phyloP scores from a whole-genome alignment of 2,888 invertebrate genomes.

The Dryobotodes eremita region DNA sequence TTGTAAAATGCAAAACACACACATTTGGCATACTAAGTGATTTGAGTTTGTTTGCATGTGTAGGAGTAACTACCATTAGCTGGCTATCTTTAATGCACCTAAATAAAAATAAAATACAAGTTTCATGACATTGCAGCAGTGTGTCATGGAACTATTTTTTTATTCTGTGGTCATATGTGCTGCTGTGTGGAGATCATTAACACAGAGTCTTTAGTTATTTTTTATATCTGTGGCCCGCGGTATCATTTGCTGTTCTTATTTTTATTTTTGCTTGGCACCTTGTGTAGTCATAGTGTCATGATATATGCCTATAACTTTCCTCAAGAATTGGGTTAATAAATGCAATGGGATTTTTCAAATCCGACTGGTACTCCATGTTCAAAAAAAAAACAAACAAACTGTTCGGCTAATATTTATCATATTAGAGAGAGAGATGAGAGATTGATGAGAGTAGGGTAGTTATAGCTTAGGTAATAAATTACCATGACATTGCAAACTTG shows the following conservation, averaged over 20 bases:
- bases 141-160: neutral
- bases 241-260: neutral
- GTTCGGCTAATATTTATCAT: neutral
- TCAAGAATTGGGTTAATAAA: neutral
- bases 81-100: slow-evolving; percentile 40
- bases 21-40: slow-evolving; percentile 68
- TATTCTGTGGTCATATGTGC: neutral
- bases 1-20: slow-evolving; percentile 70
- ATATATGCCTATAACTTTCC: neutral
- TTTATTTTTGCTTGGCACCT: neutral
- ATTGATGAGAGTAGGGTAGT: neutral
- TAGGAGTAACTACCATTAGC: slow-evolving; percentile 52
- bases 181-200: neutral
- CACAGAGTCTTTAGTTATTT: neutral
- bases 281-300: neutral
- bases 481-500: neutral
- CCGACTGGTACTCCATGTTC: neutral
- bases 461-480: neutral
- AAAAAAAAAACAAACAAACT: neutral
- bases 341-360: neutral
- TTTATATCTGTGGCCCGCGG: neutral
- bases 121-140: slow-evolving; percentile 4
- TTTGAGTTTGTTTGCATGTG: slow-evolving; percentile 41
- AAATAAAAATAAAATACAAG: slow-evolving; percentile 12
- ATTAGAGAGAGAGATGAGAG: neutral